Evolutionary conservation across 64 coral and sea anemone genomes (phyloP).

Genomic region (Anthopleura sola): DNA sequence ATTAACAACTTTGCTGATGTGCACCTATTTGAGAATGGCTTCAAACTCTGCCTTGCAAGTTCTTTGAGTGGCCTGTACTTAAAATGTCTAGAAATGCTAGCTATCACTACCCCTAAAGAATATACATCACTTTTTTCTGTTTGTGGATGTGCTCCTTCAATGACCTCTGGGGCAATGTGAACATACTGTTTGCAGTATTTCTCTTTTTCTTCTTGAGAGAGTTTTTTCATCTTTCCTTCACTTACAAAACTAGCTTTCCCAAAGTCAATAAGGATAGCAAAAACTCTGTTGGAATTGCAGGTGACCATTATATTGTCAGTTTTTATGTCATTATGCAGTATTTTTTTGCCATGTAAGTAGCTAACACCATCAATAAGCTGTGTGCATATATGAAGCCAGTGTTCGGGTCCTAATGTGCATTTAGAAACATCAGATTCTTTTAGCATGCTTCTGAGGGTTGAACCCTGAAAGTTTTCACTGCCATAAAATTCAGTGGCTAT

Average conservation of each 20-base stretch:
- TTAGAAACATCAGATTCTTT: not conserved
- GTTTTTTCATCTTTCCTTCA: conserved; percentile 27
- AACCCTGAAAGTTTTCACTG: not conserved
- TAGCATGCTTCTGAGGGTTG: conserved; percentile 6
- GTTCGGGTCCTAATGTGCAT: not conserved
- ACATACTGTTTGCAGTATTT: conserved; percentile 32
- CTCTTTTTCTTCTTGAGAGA: conserved; percentile 12
- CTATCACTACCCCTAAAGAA: conserved; percentile 23
- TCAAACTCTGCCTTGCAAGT: not conserved
- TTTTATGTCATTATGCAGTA: conserved; percentile 57
- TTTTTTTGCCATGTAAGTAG: conserved; percentile 38
- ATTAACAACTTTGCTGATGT: too few relatives aligned
- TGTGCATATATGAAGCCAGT: conserved; percentile 46
- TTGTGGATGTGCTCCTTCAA: conserved; percentile 34
- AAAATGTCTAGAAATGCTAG: conserved; percentile 30
- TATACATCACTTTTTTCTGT: conserved; percentile 47
- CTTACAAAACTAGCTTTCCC: conserved; percentile 37
- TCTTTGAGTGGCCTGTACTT: conserved; percentile 35
- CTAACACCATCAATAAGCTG: conserved; percentile 40
- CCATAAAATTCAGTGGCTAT: conserved; percentile 41
- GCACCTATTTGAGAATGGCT: too few relatives aligned
- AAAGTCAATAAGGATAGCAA: conserved; percentile 44
- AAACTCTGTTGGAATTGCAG: not conserved
- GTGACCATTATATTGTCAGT: conserved; percentile 51
- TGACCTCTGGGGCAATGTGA: conserved; percentile 60